A percentile compares a stretch with the other conserved stretches of the same genome.
Evolutionary conservation across 2,888 invertebrate species (phyloP).

Genomic region (Rosalia funebris): DNA sequence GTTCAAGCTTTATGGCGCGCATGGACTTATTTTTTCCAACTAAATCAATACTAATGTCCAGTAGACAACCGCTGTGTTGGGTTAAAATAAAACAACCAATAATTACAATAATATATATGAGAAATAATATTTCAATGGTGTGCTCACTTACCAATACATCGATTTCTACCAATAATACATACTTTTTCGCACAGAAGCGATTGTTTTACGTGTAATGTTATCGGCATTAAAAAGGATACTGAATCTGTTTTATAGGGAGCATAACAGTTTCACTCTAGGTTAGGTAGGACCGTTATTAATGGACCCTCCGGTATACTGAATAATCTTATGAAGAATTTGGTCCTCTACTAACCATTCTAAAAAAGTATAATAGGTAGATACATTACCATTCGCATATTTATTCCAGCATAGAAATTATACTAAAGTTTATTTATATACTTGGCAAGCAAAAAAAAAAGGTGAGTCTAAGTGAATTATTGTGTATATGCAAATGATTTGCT

Average conservation of each 20-base stretch:
- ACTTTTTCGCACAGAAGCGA: conserved; percentile 19
- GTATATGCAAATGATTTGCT: conserved; percentile 53
- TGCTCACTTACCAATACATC: conserved; percentile 17
- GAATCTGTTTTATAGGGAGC: conserved; percentile 26
- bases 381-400: background rate
- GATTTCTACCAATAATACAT: conserved; percentile 7
- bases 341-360: conserved; percentile 46
- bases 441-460: conserved; percentile 12
- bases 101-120: conserved; percentile 28
- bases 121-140: conserved; percentile 4
- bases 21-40: conserved; percentile 63
- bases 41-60: conserved; percentile 59
- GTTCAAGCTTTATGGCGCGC: conserved; percentile 61
- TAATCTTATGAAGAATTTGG: conserved; percentile 45
- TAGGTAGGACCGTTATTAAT: conserved; percentile 27
- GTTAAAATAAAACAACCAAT: conserved; percentile 45
- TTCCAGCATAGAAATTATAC: conserved; percentile 6
- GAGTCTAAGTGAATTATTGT: conserved; percentile 52
- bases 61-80: conserved; percentile 44
- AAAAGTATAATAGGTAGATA: conserved; percentile 11
- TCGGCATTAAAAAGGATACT: conserved; percentile 44
- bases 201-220: conserved; percentile 41
- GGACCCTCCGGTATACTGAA: conserved; percentile 30
- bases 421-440: conserved; percentile 18
- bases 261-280: conserved; percentile 27